Percentiles rank a stretch among this genome's conserved stretches.
Evolutionary conservation across 2,797 vertebrate genomes (phyloP).

Genomic region (Hirundo rustica): DNA sequence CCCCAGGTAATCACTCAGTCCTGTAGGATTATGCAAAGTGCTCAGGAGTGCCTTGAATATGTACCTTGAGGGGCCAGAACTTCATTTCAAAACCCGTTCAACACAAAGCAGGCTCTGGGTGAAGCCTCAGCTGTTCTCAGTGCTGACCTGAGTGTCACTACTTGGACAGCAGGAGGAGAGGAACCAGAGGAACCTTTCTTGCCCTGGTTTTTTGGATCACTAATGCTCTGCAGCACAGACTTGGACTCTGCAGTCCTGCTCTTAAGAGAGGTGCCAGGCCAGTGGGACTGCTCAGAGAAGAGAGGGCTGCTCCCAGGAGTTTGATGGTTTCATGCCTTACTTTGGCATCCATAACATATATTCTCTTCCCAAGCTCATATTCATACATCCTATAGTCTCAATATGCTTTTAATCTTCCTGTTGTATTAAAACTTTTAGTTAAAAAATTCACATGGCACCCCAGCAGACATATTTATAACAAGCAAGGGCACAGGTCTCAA

Average conservation of each 20-base stretch:
- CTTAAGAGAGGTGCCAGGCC: neutral
- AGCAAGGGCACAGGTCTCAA: conserved; percentile 32
- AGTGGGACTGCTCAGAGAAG: neutral
- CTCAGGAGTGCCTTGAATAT: neutral
- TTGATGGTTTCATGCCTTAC: neutral
- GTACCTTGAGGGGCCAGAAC: neutral
- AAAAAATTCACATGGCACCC: neutral
- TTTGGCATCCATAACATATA: neutral
- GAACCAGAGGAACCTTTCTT: neutral
- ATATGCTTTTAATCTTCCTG: conserved; percentile 8
- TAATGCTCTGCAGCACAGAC: neutral
- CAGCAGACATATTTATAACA: conserved; percentile 34
- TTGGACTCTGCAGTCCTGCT: neutral
- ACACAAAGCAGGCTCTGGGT: neutral
- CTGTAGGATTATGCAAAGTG: neutral
- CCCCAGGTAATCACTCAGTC: neutral
- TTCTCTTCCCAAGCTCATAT: neutral
- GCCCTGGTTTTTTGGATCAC: neutral
- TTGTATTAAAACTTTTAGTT: neutral
- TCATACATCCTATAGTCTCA: neutral
- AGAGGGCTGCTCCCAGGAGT: neutral
- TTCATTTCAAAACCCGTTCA: neutral
- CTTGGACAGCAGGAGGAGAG: neutral
- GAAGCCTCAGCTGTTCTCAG: neutral
- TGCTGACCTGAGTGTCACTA: neutral